Base-by-base conservation (phyloP, 2,113 vertebrate genomes). In the Burhinus bistriatus region DNA sequence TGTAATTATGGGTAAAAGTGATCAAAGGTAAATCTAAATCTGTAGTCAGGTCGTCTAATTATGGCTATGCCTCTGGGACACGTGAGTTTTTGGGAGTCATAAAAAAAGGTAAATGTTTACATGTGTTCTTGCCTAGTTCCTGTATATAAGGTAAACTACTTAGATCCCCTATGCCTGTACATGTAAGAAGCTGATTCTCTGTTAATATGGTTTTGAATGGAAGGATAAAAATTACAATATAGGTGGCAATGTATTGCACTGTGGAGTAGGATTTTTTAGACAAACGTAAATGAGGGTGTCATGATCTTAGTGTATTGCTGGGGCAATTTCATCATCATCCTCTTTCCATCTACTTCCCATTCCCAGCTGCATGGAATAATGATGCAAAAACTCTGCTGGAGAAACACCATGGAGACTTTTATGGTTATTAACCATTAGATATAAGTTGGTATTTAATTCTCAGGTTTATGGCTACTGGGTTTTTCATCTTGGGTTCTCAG, bases 251-350 rank as follows among this genome's bases (percentile, higher is more conserved):
- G 25, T 8, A 2, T 88, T 58, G 20, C 20, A 7, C 44, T 52
- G 0, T 6, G 14, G 20, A 64, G 59, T 6, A 42, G 25, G 18
- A 3, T 64, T 47, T 30, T n/a, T 52, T 3, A 42, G 44, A 8
- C 18, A 42, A 34, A n/a, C 23, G 11, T 64, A 34, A 2, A 61
- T 2, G 16, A 22, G n/a, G 0, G 0, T 51, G 1, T 57, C 2
- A 3, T 7, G 29, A 5, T 32, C 13, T 90, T 15, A 3, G 3
- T 40, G 1, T 42, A 4, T 47, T 86, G 13, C 14, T 59, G 57
- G 36, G 47, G 6, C 23, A 20, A 12, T 83, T 92, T 42, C 34
- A 26, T 81, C 15, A 2, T 55, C 36, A 4, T 61, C 5, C 15
- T 55, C 10, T 30, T 86, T 40, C 25, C 20, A 38, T 32, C 30